These are phyloP conservation scores for Bagarius yarrelli DNA, from an alignment of 2,113 vertebrate genomes.

Conservation along the genomic window DNA sequence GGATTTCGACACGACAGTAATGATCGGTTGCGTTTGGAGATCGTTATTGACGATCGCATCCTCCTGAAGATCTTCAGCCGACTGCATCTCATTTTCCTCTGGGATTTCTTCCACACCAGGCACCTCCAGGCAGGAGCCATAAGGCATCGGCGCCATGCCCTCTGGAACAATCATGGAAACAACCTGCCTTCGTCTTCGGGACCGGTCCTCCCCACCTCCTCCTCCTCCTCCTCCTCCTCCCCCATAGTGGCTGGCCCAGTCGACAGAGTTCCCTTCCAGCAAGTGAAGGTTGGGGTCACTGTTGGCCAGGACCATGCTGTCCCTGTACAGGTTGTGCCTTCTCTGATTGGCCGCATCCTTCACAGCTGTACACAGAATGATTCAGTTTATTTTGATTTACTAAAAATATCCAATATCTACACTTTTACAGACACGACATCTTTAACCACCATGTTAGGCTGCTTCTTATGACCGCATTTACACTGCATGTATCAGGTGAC, in stretches of 20 bases:
- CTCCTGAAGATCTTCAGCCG: constrained; percentile 13
- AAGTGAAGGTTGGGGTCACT: constrained; percentile 92
- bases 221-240: not conserved
- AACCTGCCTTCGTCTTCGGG: constrained; percentile 74
- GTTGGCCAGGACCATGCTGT: constrained; percentile 90
- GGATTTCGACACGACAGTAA: too few relatives aligned
- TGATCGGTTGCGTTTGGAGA: not conserved
- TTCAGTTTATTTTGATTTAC: not conserved
- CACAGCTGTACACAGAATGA: constrained; percentile 75
- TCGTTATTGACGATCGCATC: accelerated
- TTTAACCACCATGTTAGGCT: too few relatives aligned
- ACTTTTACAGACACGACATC: too few relatives aligned
- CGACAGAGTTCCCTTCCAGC: constrained; percentile 78
- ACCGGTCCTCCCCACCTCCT: not conserved
- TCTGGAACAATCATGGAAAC: constrained; percentile 91
- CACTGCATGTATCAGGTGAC: too few relatives aligned
- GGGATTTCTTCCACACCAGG: constrained; percentile 74
- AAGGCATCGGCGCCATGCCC: constrained; percentile 69
- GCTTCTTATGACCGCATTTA: too few relatives aligned
- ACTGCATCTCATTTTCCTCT: constrained; percentile 55
- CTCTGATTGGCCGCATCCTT: constrained; percentile 92
- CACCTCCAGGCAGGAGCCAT: constrained; percentile 71
- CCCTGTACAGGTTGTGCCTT: constrained; percentile 91
- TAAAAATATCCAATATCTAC: not conserved
- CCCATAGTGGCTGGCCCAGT: constrained; percentile 80